Conservation (phyloP, 2,888 invertebrate species). For the Leucophora obtusa region DNA sequence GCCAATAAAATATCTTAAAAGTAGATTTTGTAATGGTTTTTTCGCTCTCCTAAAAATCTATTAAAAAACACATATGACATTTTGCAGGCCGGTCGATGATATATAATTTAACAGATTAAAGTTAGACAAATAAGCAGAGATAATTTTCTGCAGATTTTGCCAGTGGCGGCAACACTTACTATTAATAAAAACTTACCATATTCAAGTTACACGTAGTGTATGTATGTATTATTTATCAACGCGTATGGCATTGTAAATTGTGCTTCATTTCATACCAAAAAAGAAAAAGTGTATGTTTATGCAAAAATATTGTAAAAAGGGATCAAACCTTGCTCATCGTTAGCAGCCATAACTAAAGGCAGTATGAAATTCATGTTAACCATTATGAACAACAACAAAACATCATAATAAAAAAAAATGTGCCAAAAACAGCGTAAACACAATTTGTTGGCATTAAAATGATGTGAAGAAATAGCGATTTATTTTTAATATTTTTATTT, state of each 20-base stretch:
- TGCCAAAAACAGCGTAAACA: slow-evolving; percentile 48
- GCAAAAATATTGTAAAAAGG: slow-evolving; percentile 21
- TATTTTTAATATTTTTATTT: slow-evolving; percentile 29
- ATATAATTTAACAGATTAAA: too few species aligned
- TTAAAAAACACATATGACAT: too few species aligned
- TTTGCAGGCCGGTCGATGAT: too few species aligned
- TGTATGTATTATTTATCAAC: background rate
- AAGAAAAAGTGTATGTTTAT: background rate
- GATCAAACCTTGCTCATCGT: slow-evolving; percentile 38
- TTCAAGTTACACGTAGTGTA: slow-evolving; percentile 1
- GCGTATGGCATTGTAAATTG: slow-evolving; percentile 35
- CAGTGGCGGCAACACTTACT: too few species aligned
- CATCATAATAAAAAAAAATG: slow-evolving; percentile 8
- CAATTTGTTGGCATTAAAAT: slow-evolving; percentile 56
- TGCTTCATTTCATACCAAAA: slow-evolving; percentile 23
- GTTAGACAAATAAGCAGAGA: too few species aligned
- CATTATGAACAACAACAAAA: slow-evolving; percentile 38
- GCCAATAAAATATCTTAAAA: too few species aligned
- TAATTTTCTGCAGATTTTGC: too few species aligned
- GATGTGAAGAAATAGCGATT: slow-evolving; percentile 47
- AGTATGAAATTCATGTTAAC: slow-evolving; percentile 47
- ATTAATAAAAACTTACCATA: background rate
- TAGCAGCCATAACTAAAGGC: slow-evolving; percentile 43
- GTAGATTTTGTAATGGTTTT: too few species aligned
- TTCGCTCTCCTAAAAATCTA: too few species aligned